These are phyloP conservation scores for Solenopsis fugax DNA, from an alignment of 1,140 invertebrate genomes.

Conservation along the genomic window DNA sequence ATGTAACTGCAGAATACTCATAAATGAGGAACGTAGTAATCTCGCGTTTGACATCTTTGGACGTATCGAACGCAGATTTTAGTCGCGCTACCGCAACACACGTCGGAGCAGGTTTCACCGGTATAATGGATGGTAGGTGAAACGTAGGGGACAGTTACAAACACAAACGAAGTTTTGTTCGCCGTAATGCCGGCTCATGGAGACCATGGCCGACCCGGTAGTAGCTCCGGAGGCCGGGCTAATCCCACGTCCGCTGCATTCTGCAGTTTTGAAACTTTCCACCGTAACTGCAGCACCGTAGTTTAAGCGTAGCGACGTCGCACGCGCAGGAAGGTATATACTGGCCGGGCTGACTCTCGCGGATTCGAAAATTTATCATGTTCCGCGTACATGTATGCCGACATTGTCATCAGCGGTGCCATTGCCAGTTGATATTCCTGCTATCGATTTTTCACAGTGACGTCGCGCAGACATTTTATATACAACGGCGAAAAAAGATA, in stretches of 20 bases:
- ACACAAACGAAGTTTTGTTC: conserved; percentile 76
- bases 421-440: background rate
- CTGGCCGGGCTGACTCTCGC: conserved; percentile 18
- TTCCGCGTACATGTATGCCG: background rate
- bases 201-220: conserved; percentile 50
- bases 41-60: conserved; percentile 11
- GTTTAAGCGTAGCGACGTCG: conserved; percentile 78
- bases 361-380: conserved; percentile 66
- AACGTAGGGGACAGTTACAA: conserved; percentile 75
- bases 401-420: conserved; percentile 13
- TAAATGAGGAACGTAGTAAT: conserved; percentile 6
- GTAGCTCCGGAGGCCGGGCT: conserved; percentile 71
- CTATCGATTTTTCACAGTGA: conserved; percentile 24
- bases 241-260: conserved; percentile 84
- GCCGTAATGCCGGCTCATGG: conserved; percentile 59
- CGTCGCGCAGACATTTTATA: conserved; percentile 36
- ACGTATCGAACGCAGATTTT: conserved; percentile 30
- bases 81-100: background rate
- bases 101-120: conserved; percentile 17
- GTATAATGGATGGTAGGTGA: conserved; percentile 68
- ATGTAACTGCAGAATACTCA: background rate
- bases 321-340: conserved; percentile 19
- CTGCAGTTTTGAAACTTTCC: conserved; percentile 85
- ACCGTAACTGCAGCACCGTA: conserved; percentile 76
- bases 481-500: conserved; percentile 20